Evolutionary conservation across 2,888 invertebrate genomes (phyloP).

Genomic region (Candidula unifasciata): DNA sequence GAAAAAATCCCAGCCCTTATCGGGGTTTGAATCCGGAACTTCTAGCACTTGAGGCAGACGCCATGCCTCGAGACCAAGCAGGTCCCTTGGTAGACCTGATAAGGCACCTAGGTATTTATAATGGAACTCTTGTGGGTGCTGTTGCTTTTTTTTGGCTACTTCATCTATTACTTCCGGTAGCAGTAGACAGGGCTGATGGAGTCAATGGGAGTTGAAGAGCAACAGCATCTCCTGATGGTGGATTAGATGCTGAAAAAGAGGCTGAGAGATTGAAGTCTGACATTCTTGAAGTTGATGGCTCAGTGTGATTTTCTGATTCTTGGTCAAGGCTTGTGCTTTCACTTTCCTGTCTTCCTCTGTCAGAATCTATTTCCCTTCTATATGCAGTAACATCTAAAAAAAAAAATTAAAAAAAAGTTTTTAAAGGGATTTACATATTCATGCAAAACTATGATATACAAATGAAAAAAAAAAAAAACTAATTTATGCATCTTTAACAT

Average conservation of each 20-base stretch:
- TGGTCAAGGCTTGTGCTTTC: neutral
- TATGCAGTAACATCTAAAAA: conserved; percentile 23
- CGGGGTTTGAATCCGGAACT: too few species aligned
- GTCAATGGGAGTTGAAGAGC: neutral
- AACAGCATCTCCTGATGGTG: neutral
- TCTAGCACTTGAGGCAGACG: too few species aligned
- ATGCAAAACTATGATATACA: too few species aligned
- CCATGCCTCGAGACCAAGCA: too few species aligned
- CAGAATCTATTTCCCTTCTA: conserved; percentile 10
- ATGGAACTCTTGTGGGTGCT: too few species aligned
- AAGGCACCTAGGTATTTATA: too few species aligned
- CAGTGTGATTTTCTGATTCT: neutral
- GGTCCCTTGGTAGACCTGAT: too few species aligned
- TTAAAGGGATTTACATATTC: neutral
- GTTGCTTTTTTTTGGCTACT: too few species aligned
- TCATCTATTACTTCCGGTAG: neutral
- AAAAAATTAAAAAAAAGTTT: neutral
- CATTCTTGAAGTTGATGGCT: neutral
- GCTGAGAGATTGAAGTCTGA: neutral
- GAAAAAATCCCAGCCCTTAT: too few species aligned
- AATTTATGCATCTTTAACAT: too few species aligned
- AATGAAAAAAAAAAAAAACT: too few species aligned
- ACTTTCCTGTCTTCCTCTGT: conserved; percentile 26
- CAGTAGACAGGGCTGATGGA: neutral
- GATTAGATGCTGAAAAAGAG: neutral